A percentile compares a stretch with the other conserved stretches of the same genome.
phyloP scores from a whole-genome alignment of 2,113 vertebrate genomes.

The Corvus hawaiiensis region DNA sequence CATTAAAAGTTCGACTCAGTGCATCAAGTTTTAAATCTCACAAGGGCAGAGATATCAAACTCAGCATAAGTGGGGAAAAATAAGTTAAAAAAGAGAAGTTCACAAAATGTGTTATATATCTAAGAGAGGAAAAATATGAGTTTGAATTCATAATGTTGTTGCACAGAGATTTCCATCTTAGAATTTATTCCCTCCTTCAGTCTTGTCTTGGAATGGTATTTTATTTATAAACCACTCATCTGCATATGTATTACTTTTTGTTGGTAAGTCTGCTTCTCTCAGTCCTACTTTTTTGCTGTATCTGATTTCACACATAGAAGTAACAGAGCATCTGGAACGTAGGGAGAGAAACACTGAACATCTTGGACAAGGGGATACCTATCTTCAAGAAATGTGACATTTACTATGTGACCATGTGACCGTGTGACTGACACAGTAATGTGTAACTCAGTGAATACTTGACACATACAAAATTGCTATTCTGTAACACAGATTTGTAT shows the following conservation, averaged over 20 bases:
- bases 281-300: neutral
- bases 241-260: neutral
- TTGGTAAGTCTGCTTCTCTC: neutral
- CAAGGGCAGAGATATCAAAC: neutral
- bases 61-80: neutral
- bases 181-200: neutral
- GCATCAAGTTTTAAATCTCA: neutral
- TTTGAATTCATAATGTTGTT: neutral
- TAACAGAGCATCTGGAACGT: neutral
- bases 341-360: neutral
- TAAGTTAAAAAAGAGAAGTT: neutral
- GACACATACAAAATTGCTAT: neutral
- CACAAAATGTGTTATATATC: neutral
- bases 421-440: neutral
- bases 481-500: neutral
- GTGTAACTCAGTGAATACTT: neutral
- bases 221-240: neutral
- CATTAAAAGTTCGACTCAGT: neutral
- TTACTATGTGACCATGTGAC: neutral
- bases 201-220: neutral
- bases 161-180: neutral
- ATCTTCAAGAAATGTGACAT: neutral
- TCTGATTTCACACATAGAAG: neutral
- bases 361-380: neutral
- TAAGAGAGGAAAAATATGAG: neutral